phyloP scores from a whole-genome alignment of 2,113 vertebrate species.

The Eudyptes chrysolophus region DNA sequence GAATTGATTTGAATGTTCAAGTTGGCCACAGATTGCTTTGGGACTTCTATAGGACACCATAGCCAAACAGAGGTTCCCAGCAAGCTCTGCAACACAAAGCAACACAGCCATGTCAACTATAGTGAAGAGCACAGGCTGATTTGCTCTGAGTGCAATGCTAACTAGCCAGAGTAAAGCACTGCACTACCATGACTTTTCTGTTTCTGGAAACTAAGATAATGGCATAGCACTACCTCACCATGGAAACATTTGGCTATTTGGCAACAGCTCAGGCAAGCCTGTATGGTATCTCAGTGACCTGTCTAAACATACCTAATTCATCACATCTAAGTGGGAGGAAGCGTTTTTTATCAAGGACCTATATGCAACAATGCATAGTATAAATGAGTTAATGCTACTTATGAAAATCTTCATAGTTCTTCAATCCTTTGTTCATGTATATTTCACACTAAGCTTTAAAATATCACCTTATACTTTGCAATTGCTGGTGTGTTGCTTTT shows the following conservation, averaged over 20 bases:
- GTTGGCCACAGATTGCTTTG: not conserved
- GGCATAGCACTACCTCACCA: not conserved
- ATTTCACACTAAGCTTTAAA: not conserved
- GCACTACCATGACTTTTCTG: not conserved
- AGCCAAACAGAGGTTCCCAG: not conserved
- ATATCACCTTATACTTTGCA: not conserved
- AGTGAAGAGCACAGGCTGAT: not conserved
- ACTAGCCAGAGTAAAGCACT: not conserved
- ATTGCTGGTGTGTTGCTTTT: not conserved
- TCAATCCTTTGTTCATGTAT: not conserved
- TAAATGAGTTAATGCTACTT: not conserved
- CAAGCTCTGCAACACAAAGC: not conserved
- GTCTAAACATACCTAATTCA: not conserved
- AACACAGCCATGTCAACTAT: not conserved
- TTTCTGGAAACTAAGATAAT: not conserved
- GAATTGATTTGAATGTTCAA: not conserved
- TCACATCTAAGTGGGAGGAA: not conserved
- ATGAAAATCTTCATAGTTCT: not conserved
- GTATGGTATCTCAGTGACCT: not conserved
- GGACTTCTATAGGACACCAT: not conserved
- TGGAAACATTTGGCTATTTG: not conserved
- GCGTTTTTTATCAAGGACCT: not conserved
- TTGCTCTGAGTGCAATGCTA: not conserved
- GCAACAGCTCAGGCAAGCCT: not conserved
- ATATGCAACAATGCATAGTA: not conserved